Conservation (phyloP, 2,113 vertebrate species). For the Apteryx owenii region DNA sequence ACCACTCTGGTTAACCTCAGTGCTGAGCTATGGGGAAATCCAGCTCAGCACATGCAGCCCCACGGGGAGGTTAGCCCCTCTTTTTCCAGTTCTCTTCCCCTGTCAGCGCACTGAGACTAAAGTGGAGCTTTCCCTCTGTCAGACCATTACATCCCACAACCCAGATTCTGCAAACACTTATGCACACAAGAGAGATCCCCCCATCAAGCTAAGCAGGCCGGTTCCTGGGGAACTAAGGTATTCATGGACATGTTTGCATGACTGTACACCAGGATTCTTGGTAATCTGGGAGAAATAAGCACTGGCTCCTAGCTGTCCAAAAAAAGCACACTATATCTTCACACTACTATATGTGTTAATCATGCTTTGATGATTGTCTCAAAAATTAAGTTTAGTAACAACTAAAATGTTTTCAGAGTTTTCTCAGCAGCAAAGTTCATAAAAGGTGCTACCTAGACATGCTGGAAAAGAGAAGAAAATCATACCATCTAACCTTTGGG, state of each 20-base stretch:
- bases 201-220: not conserved
- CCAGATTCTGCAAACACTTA: not conserved
- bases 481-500: not conserved
- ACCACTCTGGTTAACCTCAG: not conserved
- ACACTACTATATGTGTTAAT: not conserved
- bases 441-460: not conserved
- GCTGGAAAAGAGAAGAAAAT: not conserved
- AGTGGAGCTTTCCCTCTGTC: conserved; percentile 26
- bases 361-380: not conserved
- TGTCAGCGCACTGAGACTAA: conserved; percentile 45
- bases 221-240: not conserved
- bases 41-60: conserved; percentile 5
- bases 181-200: not conserved
- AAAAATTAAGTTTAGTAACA: not conserved
- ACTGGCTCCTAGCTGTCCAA: not conserved
- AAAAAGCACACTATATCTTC: conserved; percentile 23
- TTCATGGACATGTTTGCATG: not conserved
- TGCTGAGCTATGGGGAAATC: not conserved
- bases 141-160: not conserved
- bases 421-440: conserved; percentile 8
- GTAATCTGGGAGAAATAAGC: conserved; percentile 35
- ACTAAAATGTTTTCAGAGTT: not conserved
- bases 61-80: conserved; percentile 29
- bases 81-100: conserved; percentile 55
- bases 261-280: not conserved